Evolutionary conservation across 1,140 invertebrate species (phyloP).

Genomic region (Drosophila busckii): DNA sequence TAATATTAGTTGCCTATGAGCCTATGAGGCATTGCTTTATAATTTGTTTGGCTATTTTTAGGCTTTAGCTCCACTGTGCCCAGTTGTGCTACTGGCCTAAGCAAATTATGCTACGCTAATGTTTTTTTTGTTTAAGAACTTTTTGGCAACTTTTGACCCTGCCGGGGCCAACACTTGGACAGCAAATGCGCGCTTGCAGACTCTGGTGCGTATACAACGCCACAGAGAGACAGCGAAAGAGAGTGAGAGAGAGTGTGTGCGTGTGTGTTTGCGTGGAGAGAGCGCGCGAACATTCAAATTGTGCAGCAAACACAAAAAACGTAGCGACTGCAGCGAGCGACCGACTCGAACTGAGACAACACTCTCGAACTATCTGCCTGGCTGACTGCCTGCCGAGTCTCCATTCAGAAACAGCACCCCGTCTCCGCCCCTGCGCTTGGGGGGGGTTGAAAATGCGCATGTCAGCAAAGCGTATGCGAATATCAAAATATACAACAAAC

Average conservation of each 20-base stretch:
- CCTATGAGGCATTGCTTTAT: conserved; percentile 16
- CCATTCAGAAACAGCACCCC: conserved; percentile 28
- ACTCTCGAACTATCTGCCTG: conserved; percentile 13
- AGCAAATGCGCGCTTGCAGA: no score
- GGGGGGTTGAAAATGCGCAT: conserved; percentile 59
- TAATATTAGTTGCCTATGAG: conserved; percentile 23
- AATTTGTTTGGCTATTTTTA: conserved; percentile 44
- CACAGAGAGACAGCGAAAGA: no score
- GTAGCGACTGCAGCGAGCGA: conserved; percentile 56
- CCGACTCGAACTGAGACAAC: conserved; percentile 37
- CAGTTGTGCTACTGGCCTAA: no score
- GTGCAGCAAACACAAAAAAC: conserved; percentile 16
- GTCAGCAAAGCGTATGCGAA: conserved; percentile 50
- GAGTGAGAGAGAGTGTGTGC: not conserved
- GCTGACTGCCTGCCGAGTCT: conserved; percentile 2
- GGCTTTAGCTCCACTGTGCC: no score
- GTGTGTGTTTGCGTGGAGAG: not conserved
- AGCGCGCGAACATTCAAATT: conserved; percentile 5
- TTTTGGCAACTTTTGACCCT: no score
- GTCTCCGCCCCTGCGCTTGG: not conserved
- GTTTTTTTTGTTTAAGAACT: no score
- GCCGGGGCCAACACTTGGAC: no score
- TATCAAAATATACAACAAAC: conserved; percentile 26
- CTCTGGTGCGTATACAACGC: no score
- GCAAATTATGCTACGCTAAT: no score